Percentiles rank a stretch among this genome's conserved stretches.
Evolutionary conservation across 35 echinoderm and acorn worm species (phyloP).

Genomic region (Strongylocentrotus purpuratus): DNA sequence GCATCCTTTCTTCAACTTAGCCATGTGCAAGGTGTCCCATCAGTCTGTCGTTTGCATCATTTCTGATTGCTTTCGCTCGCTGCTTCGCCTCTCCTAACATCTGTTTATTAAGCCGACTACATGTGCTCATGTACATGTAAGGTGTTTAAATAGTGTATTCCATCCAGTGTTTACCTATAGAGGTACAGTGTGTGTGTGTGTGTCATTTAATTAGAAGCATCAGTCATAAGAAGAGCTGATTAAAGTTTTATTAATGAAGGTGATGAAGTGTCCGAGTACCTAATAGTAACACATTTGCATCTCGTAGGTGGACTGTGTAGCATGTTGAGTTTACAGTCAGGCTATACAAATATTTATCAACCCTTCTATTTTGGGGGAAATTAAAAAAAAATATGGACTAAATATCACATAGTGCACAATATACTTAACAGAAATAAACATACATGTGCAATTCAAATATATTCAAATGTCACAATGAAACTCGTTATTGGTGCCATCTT

Average conservation of each 20-base stretch:
- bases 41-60: not conserved
- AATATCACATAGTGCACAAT: no score
- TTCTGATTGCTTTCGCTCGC: not conserved
- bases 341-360: not conserved
- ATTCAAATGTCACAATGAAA: no score
- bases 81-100: not conserved
- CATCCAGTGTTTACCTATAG: not conserved
- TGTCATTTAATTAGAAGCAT: not conserved
- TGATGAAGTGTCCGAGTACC: not conserved
- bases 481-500: no score
- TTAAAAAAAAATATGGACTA: no score
- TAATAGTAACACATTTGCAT: not conserved
- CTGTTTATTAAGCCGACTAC: not conserved
- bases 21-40: slow-evolving; percentile 14
- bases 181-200: not conserved
- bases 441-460: no score
- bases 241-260: slow-evolving; percentile 4
- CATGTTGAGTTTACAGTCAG: not conserved
- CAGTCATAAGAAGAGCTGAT: not conserved
- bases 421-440: no score
- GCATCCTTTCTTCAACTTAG: slow-evolving; percentile 10
- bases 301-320: not conserved
- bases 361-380: no score
- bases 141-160: slow-evolving; percentile 1
- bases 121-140: not conserved